These are phyloP conservation scores for Gastrophysa polygoni DNA, from an alignment of 2,888 invertebrate species.

Conservation along the genomic window DNA sequence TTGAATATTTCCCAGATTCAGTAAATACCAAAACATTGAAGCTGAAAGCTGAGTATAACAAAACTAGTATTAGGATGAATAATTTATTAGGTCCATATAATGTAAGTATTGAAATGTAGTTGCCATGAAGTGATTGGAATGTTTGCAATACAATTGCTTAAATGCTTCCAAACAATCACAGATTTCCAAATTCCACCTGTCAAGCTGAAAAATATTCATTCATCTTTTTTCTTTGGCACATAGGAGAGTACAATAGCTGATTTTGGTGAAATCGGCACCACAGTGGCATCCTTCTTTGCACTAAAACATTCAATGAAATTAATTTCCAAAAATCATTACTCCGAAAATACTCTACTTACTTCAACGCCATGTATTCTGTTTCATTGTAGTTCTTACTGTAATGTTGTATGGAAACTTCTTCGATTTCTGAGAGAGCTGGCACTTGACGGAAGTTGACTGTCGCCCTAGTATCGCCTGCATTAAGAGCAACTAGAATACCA, in stretches of 20 bases:
- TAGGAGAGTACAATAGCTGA: slow-evolving; percentile 73
- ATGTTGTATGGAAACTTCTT: slow-evolving; percentile 66
- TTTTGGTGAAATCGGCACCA: slow-evolving; percentile 66
- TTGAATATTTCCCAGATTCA: no score
- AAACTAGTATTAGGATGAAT: no score
- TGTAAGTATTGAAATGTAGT: no score
- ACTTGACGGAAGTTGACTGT: slow-evolving; percentile 61
- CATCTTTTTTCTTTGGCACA: slow-evolving; percentile 62
- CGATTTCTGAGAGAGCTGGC: slow-evolving; percentile 60
- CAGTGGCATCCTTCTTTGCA: slow-evolving; percentile 63
- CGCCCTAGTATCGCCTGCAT: slow-evolving; percentile 62
- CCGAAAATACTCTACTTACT: slow-evolving; percentile 48
- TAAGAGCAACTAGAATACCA: slow-evolving; percentile 75
- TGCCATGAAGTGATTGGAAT: no score
- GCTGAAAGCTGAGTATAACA: no score
- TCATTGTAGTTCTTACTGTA: slow-evolving; percentile 62
- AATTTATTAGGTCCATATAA: no score
- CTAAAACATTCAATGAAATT: slow-evolving; percentile 58
- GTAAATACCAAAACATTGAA: no score
- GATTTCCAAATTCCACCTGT: no score
- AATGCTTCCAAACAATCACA: no score
- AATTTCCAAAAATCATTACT: not conserved
- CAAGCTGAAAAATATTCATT: no score
- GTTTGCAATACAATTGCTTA: no score
- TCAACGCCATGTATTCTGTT: slow-evolving; percentile 55